Percentiles rank a stretch among this genome's conserved stretches.
These are phyloP conservation scores for Rallus crepitans DNA, from an alignment of 2,797 vertebrate genomes.

Conservation along the genomic window DNA sequence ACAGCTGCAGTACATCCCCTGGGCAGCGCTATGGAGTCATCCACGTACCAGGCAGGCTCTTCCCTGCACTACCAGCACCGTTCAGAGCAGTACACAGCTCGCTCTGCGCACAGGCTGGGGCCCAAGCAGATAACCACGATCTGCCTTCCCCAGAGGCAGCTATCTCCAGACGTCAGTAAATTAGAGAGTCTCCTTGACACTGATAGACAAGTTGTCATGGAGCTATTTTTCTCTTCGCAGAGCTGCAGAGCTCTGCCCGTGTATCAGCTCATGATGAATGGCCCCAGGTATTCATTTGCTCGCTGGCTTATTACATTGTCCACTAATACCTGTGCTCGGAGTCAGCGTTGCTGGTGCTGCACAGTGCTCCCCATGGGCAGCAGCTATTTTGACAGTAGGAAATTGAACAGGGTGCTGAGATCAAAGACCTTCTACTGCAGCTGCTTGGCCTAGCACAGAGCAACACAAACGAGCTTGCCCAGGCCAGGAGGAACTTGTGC, in stretches of 20 bases:
- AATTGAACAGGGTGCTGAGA: background rate
- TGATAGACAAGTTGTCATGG: background rate
- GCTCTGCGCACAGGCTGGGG: background rate
- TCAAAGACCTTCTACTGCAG: background rate
- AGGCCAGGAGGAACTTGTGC: background rate
- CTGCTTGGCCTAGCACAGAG: background rate
- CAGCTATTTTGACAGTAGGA: background rate
- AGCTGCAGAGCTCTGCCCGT: background rate
- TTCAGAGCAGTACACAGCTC: background rate
- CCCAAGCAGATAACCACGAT: background rate
- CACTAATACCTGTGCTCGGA: background rate
- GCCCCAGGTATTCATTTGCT: background rate
- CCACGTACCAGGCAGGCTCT: background rate
- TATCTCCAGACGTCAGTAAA: background rate
- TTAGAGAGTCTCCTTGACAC: background rate
- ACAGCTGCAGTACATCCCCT: background rate
- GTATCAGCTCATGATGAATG: background rate
- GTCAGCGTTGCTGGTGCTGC: background rate
- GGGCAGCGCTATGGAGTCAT: background rate
- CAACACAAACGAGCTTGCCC: rapidly evolving
- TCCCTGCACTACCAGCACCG: background rate
- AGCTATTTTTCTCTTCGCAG: background rate
- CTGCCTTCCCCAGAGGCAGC: background rate
- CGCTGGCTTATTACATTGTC: background rate
- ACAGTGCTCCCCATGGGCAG: background rate